Conservation (phyloP, 2,888 invertebrate genomes). For the Tuberolachnus salignus region DNA sequence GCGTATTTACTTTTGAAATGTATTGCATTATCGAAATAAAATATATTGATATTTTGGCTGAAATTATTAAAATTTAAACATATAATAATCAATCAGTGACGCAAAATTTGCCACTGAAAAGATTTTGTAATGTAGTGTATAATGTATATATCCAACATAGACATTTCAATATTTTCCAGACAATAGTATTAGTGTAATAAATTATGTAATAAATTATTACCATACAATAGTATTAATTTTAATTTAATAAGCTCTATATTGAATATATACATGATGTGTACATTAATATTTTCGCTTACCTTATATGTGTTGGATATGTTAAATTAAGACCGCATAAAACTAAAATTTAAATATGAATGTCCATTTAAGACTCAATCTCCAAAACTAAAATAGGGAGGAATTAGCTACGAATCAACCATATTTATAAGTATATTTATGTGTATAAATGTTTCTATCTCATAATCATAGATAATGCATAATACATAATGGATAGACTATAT, state of each 20-base stretch:
- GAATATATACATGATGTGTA: not conserved
- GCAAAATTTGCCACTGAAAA: not conserved
- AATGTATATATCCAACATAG: not conserved
- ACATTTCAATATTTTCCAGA: not conserved
- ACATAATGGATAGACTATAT: no score
- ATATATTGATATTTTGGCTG: no score
- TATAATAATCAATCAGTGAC: no score
- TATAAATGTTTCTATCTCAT: not conserved
- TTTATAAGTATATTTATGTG: conserved; percentile 18
- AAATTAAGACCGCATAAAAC: conserved; percentile 3
- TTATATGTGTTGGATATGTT: not conserved
- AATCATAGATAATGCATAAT: not conserved
- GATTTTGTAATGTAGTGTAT: not conserved
- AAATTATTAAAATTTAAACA: no score
- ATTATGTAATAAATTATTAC: not conserved
- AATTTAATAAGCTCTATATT: not conserved
- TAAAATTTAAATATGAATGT: not conserved
- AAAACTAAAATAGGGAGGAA: not conserved
- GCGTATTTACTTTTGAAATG: no score
- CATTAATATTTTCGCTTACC: conserved; percentile 31
- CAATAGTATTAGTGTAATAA: not conserved
- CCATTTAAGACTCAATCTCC: not conserved
- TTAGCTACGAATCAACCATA: conserved; percentile 42
- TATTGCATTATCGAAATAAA: no score
- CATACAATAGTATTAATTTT: not conserved